Percentiles rank a stretch among this genome's conserved stretches.
Conservation (phyloP, 2,113 vertebrate species). For the Proterorhinus semilunaris region DNA sequence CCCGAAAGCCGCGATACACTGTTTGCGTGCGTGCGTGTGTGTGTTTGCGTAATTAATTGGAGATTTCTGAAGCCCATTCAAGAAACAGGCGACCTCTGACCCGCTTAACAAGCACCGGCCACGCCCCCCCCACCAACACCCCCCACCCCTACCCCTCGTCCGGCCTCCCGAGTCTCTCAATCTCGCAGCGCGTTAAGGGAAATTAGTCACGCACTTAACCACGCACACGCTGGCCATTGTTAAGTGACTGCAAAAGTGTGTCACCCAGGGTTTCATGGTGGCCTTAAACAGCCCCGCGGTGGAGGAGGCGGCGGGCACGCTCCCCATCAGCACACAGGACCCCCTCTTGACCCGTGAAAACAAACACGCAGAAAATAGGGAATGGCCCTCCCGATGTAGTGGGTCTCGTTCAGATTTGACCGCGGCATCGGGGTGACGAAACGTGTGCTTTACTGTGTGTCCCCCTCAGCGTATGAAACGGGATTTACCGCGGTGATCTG, state of each 20-base stretch:
- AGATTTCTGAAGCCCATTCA: slow-evolving; percentile 70
- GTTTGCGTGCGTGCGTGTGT: slow-evolving; percentile 21
- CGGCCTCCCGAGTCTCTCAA: slow-evolving; percentile 60
- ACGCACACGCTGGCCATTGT: slow-evolving; percentile 65
- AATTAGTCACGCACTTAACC: slow-evolving; percentile 76
- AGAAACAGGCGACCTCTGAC: slow-evolving; percentile 68
- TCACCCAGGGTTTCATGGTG: slow-evolving; percentile 68
- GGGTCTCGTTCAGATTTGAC: neutral
- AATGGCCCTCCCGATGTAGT: neutral
- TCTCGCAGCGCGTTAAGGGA: slow-evolving; percentile 71
- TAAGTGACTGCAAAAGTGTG: slow-evolving; percentile 68
- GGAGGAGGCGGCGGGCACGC: slow-evolving; percentile 33
- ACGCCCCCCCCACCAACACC: slow-evolving; percentile 34
- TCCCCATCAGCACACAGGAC: slow-evolving; percentile 50
- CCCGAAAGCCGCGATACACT: slow-evolving; percentile 15
- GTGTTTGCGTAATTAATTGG: slow-evolving; percentile 77
- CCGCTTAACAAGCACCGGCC: slow-evolving; percentile 68
- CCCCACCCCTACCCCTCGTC: neutral
- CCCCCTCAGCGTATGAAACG: neutral
- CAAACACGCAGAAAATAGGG: slow-evolving; percentile 16
- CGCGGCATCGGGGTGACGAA: neutral
- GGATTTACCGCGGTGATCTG: neutral
- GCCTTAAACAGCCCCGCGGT: slow-evolving; percentile 55
- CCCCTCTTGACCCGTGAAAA: slow-evolving; percentile 35
- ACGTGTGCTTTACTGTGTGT: neutral